Conservation (phyloP, 2,888 invertebrate species). For the Unio delphinus region DNA sequence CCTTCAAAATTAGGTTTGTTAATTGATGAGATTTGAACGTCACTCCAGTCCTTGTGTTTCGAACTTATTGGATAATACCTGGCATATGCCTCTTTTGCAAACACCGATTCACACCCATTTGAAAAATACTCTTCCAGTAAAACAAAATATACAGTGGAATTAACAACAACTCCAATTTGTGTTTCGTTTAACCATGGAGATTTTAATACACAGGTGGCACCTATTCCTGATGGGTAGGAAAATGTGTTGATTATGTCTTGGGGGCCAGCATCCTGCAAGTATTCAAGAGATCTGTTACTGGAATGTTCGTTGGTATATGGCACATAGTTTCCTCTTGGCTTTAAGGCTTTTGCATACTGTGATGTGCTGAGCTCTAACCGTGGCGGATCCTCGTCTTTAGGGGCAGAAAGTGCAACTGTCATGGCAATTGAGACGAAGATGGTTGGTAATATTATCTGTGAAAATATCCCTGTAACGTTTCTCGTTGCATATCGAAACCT, state of each 20-base stretch:
- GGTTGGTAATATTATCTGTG: constrained; percentile 69
- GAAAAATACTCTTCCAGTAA: too few relatives aligned
- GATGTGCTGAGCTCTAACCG: constrained; percentile 66
- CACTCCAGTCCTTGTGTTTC: too few relatives aligned
- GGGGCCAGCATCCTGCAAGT: constrained; percentile 41
- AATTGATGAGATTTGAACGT: too few relatives aligned
- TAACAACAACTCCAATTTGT: too few relatives aligned
- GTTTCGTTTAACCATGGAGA: constrained; percentile 32
- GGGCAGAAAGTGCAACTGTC: constrained; percentile 69
- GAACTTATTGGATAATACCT: too few relatives aligned
- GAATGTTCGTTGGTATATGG: constrained; percentile 62
- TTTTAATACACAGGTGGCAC: constrained; percentile 70
- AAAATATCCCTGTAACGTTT: constrained; percentile 72
- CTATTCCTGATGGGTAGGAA: constrained; percentile 70
- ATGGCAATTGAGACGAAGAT: constrained; percentile 70
- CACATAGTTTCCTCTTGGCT: constrained; percentile 69
- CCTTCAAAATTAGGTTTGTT: too few relatives aligned
- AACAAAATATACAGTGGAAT: too few relatives aligned
- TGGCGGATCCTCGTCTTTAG: constrained; percentile 61
- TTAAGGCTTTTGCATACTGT: constrained; percentile 71
- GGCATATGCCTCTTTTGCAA: too few relatives aligned
- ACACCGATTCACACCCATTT: too few relatives aligned
- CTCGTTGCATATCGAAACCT: constrained; percentile 70
- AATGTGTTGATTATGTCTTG: constrained; percentile 65
- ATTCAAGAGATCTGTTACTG: constrained; percentile 6